These are phyloP conservation scores for Andrena flavipes DNA, from an alignment of 2,888 invertebrate genomes.

Conservation along the genomic window DNA sequence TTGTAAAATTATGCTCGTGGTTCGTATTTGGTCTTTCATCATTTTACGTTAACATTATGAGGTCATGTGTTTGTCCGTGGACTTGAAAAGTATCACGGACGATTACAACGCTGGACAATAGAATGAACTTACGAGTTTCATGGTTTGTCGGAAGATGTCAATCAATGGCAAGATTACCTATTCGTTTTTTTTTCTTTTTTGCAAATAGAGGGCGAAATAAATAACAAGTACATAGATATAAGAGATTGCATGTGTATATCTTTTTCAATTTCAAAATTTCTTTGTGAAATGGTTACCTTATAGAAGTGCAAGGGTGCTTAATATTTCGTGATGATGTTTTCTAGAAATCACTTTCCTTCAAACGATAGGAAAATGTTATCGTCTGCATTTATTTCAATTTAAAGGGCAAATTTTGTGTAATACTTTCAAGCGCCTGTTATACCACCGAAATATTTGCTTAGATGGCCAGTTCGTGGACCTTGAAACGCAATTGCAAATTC, in stretches of 20 bases:
- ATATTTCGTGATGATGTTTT: background rate
- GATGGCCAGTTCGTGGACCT: background rate
- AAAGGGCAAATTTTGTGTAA: background rate
- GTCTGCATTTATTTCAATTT: background rate
- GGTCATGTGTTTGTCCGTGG: no score
- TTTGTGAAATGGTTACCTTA: no score
- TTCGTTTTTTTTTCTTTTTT: no score
- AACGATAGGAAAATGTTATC: no score
- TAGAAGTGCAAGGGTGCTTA: no score
- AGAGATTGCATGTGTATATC: no score
- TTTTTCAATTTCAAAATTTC: no score
- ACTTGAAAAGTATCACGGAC: background rate
- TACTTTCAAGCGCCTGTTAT: background rate
- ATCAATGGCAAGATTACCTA: no score
- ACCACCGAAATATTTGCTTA: background rate
- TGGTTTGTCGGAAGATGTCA: background rate
- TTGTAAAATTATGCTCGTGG: background rate
- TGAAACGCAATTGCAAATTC: background rate
- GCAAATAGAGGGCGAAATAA: no score
- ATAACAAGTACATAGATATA: no score
- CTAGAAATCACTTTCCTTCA: background rate
- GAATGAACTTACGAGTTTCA: background rate
- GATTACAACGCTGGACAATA: background rate
- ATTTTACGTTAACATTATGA: no score
- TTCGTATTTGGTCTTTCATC: background rate